Conservation (phyloP, 2,113 vertebrate genomes). For the Coptodon rendalli region DNA sequence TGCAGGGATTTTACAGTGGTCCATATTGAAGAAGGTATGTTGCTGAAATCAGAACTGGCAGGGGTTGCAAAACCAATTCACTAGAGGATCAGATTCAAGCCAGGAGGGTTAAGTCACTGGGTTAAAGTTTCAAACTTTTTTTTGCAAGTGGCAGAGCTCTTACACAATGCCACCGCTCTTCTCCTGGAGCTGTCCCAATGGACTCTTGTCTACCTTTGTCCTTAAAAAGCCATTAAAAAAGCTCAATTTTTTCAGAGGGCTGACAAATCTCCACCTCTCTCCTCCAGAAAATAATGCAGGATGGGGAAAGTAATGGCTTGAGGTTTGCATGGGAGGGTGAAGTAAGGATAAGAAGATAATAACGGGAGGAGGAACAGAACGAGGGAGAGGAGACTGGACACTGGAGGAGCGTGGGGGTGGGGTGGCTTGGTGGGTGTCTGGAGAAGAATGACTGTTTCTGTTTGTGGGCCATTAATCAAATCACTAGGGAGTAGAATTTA, state of each 20-base stretch:
- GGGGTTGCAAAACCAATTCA: slow-evolving; percentile 38
- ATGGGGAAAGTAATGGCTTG: background rate
- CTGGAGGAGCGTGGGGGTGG: background rate
- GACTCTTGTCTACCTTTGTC: background rate
- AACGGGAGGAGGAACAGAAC: background rate
- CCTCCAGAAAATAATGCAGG: background rate
- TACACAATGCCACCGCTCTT: slow-evolving; percentile 25
- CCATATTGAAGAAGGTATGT: background rate
- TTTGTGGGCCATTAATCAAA: slow-evolving; percentile 47
- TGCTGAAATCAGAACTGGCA: slow-evolving; percentile 47
- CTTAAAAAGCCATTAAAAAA: background rate
- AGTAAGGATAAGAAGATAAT: background rate
- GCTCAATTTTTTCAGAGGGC: background rate
- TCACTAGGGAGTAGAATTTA: slow-evolving; percentile 46
- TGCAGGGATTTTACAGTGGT: background rate
- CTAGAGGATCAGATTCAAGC: slow-evolving; percentile 44
- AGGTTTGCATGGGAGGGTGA: background rate
- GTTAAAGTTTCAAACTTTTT: slow-evolving; percentile 64
- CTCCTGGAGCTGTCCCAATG: background rate
- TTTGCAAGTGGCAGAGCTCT: slow-evolving; percentile 26
- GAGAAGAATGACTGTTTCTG: slow-evolving; percentile 43
- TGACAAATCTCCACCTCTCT: background rate
- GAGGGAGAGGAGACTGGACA: slow-evolving; percentile 2
- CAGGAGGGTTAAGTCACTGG: slow-evolving; percentile 57
- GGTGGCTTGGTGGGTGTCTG: background rate